phyloP scores from a whole-genome alignment of 2,888 invertebrate genomes.

The Microplitis deprimator region DNA sequence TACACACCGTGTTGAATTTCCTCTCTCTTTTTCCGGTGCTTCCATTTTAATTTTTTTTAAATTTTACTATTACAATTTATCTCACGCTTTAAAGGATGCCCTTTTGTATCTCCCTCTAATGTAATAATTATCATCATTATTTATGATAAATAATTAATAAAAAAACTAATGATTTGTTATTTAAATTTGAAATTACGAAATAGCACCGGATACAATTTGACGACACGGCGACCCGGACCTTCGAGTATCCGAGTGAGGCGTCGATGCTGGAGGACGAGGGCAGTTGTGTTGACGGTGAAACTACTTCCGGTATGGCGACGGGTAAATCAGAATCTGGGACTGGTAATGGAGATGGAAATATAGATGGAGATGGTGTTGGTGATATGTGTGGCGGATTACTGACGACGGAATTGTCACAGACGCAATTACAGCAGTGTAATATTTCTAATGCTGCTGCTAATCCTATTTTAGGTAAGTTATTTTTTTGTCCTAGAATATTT shows the following conservation, averaged over 20 bases:
- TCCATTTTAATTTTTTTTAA: neutral
- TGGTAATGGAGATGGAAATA: slow-evolving; percentile 9
- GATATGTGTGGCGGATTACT: neutral
- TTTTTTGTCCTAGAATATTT: slow-evolving; percentile 27
- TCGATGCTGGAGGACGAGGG: slow-evolving; percentile 80
- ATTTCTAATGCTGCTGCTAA: neutral
- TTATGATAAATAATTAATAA: slow-evolving; percentile 26
- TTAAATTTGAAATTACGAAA: slow-evolving; percentile 59
- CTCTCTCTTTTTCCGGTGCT: slow-evolving; percentile 16
- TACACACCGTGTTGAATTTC: slow-evolving; percentile 53
- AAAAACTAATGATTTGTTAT: slow-evolving; percentile 39
- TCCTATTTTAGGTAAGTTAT: slow-evolving; percentile 65
- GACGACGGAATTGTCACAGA: neutral
- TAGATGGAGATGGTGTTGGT: neutral
- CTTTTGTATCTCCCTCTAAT: neutral
- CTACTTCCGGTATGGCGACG: slow-evolving; percentile 58
- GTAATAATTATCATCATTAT: neutral
- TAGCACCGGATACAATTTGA: slow-evolving; percentile 92
- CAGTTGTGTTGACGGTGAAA: slow-evolving; percentile 62
- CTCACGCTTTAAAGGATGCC: neutral
- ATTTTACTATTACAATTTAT: neutral
- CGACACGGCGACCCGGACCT: slow-evolving; percentile 88
- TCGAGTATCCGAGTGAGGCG: slow-evolving; percentile 94
- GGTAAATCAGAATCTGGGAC: slow-evolving; percentile 58
- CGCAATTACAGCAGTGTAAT: neutral